Evolutionary conservation across 2,888 invertebrate genomes (phyloP), one percentile per base, ranked within the genome.

Genomic region (Tachina lurida): DNA sequence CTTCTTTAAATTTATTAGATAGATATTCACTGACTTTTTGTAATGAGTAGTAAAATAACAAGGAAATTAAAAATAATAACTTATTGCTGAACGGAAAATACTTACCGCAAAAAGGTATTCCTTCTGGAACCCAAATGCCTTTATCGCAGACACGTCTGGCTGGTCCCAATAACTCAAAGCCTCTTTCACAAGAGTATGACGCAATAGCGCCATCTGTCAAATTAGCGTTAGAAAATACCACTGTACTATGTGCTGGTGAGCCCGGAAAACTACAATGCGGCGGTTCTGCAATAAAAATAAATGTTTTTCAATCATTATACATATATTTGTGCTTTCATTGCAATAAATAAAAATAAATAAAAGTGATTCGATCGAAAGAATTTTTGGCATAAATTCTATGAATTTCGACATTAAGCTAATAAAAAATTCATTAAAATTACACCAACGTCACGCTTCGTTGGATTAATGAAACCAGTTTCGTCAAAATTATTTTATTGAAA

Each of bases 51-150:
- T n/a, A n/a, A n/a, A n/a, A n/a, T n/a, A n/a, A 22, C 22, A 22
- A 22, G 1, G 22, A 22, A 22, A 22, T 22, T 1, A 22, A 22
- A 3, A 22, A 22, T 22, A 22, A 22, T 22, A 22, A 22, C 3
- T 22, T 22, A 22, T 22, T 22, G 22, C 22, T 22, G 22, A 22
- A 22, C 5, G 19, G 10, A 45, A 49, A 71, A 41, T 62, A 95
- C 96, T 97, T 92, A 98, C 98, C 98, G 93, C 98, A 98, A 93
- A 98, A 98, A 9, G 98, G 98, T 89, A 98, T 96, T 80, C 98
- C 98, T 91, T 97, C 97, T 0, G 98, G 98, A 10, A 95, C 93
- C 98, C 98, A 98, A 58, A 94, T 94, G 13, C 96, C 96, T 88
- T 95, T 95, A 67, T 95, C 95, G 90, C 98, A 98, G 19, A 95